Conservation (phyloP, 2,888 invertebrate species). For the Latheticus oryzae region DNA sequence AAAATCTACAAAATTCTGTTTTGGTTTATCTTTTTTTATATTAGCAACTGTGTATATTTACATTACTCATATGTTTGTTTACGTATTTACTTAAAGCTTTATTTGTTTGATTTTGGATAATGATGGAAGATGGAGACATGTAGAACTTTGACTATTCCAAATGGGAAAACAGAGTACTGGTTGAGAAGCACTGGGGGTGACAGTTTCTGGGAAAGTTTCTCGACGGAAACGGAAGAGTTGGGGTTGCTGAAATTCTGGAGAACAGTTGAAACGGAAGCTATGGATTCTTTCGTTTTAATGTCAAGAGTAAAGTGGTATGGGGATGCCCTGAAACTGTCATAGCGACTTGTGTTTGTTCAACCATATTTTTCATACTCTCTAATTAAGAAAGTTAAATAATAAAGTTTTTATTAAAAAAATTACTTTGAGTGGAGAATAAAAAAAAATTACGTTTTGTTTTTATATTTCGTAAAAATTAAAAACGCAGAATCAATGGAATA, state of each 20-base stretch:
- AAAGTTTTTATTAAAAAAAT: too few species aligned
- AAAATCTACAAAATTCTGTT: too few species aligned
- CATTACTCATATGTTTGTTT: not conserved
- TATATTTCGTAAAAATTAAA: too few species aligned
- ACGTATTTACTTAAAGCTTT: too few species aligned
- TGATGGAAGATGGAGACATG: constrained; percentile 34
- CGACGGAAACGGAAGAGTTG: constrained; percentile 45
- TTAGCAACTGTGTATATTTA: too few species aligned
- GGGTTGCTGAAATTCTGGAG: constrained; percentile 42
- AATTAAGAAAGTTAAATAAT: constrained; percentile 29
- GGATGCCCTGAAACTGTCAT: constrained; percentile 18
- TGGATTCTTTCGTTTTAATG: constrained; percentile 39
- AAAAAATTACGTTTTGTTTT: too few species aligned
- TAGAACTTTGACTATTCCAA: constrained; percentile 26
- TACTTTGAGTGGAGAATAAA: too few species aligned
- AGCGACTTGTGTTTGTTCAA: constrained; percentile 8
- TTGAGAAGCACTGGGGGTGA: constrained; percentile 44
- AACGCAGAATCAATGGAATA: too few species aligned
- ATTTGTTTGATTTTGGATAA: constrained; percentile 35
- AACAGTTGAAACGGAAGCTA: constrained; percentile 40
- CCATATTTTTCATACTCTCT: constrained; percentile 11
- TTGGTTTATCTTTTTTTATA: too few species aligned
- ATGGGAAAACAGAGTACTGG: constrained; percentile 32
- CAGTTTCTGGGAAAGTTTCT: constrained; percentile 46
- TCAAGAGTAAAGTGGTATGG: constrained; percentile 11